Conservation (phyloP, 2,797 vertebrate genomes). For the Leptodactylus fallax region DNA sequence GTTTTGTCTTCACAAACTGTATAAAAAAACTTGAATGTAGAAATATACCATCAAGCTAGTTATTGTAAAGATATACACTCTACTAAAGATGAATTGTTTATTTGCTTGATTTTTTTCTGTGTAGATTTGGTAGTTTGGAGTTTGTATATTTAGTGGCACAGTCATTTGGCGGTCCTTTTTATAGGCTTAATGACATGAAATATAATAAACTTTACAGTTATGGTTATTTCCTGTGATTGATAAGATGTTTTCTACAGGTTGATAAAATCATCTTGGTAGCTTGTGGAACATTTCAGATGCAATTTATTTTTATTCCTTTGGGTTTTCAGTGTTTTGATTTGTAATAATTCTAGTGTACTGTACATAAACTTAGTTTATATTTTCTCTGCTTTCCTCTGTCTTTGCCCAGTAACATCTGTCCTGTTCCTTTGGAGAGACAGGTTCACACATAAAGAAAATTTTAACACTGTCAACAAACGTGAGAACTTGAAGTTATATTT, state of each 20-base stretch:
- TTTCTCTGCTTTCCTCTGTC: background rate
- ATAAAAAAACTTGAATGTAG: no score
- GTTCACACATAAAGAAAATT: background rate
- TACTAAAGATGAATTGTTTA: no score
- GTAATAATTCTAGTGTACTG: background rate
- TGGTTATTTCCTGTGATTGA: background rate
- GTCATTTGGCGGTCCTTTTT: no score
- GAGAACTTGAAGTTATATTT: background rate
- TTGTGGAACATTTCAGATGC: constrained; percentile 25
- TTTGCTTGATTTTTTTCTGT: no score
- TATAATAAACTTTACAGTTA: no score
- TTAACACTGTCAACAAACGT: background rate
- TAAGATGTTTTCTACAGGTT: background rate
- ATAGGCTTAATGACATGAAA: no score
- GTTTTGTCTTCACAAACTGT: no score
- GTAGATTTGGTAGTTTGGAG: no score
- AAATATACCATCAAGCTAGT: no score
- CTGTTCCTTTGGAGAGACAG: constrained; percentile 1
- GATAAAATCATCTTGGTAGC: background rate
- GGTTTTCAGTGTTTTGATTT: constrained; percentile 26
- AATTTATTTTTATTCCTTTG: constrained; percentile 38
- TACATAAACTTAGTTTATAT: background rate
- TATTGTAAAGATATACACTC: no score
- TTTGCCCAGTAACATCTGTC: background rate
- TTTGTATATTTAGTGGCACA: no score